phyloP scores from a whole-genome alignment of 1,140 invertebrate species.

The Temnothorax nylanderi region DNA sequence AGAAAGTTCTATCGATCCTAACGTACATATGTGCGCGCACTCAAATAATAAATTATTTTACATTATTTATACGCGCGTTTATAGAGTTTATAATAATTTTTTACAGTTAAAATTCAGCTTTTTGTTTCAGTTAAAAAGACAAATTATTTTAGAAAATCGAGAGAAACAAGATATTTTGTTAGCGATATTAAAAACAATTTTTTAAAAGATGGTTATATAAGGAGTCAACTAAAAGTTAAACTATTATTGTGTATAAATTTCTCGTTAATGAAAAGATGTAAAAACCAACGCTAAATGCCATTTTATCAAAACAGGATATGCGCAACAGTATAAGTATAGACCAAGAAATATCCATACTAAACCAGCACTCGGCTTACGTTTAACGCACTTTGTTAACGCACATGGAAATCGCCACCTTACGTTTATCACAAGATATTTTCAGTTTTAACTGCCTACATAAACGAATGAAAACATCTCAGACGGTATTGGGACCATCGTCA shows the following conservation, averaged over 20 bases:
- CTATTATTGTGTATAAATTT: not conserved
- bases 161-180: not conserved
- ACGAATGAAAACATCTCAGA: not conserved
- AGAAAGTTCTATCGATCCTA: not conserved
- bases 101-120: not conserved
- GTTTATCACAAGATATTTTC: constrained; percentile 10
- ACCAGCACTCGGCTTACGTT: not conserved
- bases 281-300: not conserved
- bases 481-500: not conserved
- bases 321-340: not conserved
- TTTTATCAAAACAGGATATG: constrained; percentile 49
- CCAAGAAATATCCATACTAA: not conserved
- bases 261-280: not conserved
- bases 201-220: not conserved
- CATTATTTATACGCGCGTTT: not conserved
- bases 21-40: no score
- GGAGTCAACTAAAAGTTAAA: not conserved
- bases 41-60: not conserved
- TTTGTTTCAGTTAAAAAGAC: not conserved
- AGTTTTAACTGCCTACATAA: not conserved
- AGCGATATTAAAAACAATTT: not conserved
- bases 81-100: no score
- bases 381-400: not conserved
- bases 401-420: not conserved
- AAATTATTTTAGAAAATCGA: not conserved